Evolutionary conservation across 2,113 vertebrate species (phyloP).

Genomic region (Engystomops pustulosus): DNA sequence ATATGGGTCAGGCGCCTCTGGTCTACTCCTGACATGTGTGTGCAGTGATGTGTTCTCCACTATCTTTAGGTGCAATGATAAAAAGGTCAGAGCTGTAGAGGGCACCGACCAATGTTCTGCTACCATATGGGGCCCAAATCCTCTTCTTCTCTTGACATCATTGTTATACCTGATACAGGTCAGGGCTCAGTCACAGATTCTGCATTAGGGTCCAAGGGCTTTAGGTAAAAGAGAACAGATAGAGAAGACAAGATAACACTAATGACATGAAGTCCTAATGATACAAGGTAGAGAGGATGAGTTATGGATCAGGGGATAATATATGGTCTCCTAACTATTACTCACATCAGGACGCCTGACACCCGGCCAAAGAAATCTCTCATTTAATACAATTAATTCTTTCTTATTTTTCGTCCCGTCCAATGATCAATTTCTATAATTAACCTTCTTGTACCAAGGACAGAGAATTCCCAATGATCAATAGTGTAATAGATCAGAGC

Average conservation of each 20-base stretch:
- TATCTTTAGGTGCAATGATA: constrained; percentile 15
- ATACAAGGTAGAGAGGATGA: neutral
- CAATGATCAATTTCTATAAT: constrained; percentile 55
- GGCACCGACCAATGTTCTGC: too few relatives aligned
- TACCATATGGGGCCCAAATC: too few relatives aligned
- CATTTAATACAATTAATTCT: constrained; percentile 41
- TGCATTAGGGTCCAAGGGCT: too few relatives aligned
- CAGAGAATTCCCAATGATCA: constrained; percentile 36
- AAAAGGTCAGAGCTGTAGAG: too few relatives aligned
- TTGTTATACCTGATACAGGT: too few relatives aligned
- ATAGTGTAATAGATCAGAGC: constrained; percentile 52
- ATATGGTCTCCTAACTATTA: constrained; percentile 22
- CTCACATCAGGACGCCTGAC: constrained; percentile 15
- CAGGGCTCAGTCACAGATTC: too few relatives aligned
- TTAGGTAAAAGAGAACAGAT: too few relatives aligned
- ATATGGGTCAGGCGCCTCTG: neutral
- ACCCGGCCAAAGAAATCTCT: constrained; percentile 24
- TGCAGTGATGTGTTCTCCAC: neutral
- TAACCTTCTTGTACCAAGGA: constrained; percentile 49
- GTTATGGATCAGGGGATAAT: constrained; percentile 4
- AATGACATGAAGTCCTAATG: neutral
- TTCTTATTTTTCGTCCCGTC: neutral
- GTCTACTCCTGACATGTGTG: neutral
- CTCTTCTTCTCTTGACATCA: too few relatives aligned
- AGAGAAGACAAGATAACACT: too few relatives aligned